phyloP scores from a whole-genome alignment of 2,113 vertebrate species.

The Crotalus tigris region DNA sequence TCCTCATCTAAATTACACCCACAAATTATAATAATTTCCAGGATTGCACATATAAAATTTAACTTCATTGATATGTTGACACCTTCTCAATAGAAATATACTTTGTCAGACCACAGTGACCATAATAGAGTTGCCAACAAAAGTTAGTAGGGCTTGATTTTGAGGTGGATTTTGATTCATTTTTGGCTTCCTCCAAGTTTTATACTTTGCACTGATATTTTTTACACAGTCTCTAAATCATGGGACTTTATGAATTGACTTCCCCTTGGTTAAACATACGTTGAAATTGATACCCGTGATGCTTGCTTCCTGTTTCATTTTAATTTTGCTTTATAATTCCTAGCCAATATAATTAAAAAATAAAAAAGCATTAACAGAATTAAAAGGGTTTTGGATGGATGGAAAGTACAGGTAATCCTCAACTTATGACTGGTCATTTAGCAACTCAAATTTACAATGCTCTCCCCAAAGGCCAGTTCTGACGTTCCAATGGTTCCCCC shows the following conservation, averaged over 20 bases:
- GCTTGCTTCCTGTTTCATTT: not conserved
- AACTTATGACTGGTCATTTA: too few relatives aligned
- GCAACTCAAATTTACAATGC: too few relatives aligned
- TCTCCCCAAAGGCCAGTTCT: too few relatives aligned
- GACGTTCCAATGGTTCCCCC: too few relatives aligned
- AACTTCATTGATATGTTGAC: not conserved
- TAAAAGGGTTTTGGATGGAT: too few relatives aligned
- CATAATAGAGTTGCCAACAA: not conserved
- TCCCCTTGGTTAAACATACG: not conserved
- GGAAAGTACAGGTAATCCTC: too few relatives aligned
- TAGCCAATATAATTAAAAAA: not conserved
- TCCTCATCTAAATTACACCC: not conserved
- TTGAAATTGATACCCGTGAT: not conserved
- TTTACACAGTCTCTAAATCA: not conserved
- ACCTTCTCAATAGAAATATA: not conserved
- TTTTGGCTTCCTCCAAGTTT: not conserved
- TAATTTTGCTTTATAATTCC: not conserved
- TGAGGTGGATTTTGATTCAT: not conserved
- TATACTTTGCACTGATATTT: not conserved
- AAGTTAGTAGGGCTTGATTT: not conserved
- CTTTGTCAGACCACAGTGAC: not conserved
- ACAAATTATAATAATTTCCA: not conserved
- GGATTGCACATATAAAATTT: not conserved
- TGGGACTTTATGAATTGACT: not conserved
- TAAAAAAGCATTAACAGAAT: too few relatives aligned